phyloP scores from a whole-genome alignment of 1,140 invertebrate species.

The Drosophila orosa region DNA sequence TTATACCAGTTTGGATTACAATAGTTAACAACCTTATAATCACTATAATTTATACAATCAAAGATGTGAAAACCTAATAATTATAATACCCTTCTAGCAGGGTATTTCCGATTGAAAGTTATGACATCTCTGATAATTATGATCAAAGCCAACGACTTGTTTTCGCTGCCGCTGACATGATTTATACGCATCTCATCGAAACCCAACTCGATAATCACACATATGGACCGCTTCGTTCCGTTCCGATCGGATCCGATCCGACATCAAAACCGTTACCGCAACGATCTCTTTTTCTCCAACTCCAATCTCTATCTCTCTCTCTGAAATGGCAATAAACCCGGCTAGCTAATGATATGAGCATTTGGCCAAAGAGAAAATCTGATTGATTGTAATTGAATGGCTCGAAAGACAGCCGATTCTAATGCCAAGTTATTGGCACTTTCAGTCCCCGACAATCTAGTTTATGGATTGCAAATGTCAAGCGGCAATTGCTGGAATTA shows the following conservation, averaged over 20 bases:
- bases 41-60: not conserved
- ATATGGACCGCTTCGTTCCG: conserved; percentile 17
- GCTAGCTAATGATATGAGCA: conserved; percentile 48
- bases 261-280: conserved; percentile 53
- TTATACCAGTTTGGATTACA: not conserved
- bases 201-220: conserved; percentile 41
- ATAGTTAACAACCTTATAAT: not conserved
- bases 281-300: conserved; percentile 10
- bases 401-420: conserved; percentile 39
- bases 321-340: conserved; percentile 44
- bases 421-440: conserved; percentile 56
- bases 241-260: conserved; percentile 10
- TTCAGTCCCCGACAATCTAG: conserved; percentile 36
- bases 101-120: conserved; percentile 25
- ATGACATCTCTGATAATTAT: conserved; percentile 54
- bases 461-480: conserved; percentile 37
- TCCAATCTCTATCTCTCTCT: conserved; percentile 1
- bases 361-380: conserved; percentile 46
- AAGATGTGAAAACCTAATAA: not conserved
- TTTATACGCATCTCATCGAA: conserved; percentile 32
- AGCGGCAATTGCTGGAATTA: conserved; percentile 20
- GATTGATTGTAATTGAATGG: conserved; percentile 67
- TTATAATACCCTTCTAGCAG: conserved; percentile 2
- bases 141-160: conserved; percentile 26
- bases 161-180: conserved; percentile 30